Evolutionary conservation across 2,888 invertebrate species (phyloP).

Genomic region (Cheilosia soror): DNA sequence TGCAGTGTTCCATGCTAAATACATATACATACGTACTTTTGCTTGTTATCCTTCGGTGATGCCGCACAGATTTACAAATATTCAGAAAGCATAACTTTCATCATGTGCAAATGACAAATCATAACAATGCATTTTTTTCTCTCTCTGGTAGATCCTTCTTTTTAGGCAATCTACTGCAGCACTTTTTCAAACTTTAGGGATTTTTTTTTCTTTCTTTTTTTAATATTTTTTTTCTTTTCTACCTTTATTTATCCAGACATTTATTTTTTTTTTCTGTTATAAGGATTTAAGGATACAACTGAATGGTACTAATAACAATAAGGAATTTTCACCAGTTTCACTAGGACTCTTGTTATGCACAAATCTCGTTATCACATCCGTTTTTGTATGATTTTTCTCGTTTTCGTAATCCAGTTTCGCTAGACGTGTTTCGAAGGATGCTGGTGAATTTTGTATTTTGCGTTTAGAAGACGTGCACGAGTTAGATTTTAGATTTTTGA

Average conservation of each 20-base stretch:
- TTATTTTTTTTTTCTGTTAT: conserved; percentile 6
- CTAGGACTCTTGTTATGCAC: conserved; percentile 60
- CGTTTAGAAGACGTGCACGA: neutral
- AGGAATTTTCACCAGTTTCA: conserved; percentile 61
- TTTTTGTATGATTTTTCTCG: conserved; percentile 38
- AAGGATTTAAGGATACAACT: conserved; percentile 15
- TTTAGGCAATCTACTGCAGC: conserved; percentile 40
- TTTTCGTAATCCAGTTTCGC: conserved; percentile 65
- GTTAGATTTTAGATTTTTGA: conserved; percentile 14
- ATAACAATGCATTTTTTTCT: conserved; percentile 58
- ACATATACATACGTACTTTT: conserved; percentile 54
- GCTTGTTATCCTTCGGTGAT: conserved; percentile 71
- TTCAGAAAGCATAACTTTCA: conserved; percentile 58
- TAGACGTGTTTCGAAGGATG: conserved; percentile 17
- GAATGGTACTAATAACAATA: conserved; percentile 2
- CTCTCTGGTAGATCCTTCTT: conserved; percentile 12
- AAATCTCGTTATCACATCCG: conserved; percentile 62
- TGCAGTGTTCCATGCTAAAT: conserved; percentile 56
- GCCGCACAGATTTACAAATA: conserved; percentile 67
- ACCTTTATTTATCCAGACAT: conserved; percentile 34
- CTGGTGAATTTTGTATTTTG: conserved; percentile 1
- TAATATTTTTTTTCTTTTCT: conserved; percentile 1
- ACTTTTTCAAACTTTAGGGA: conserved; percentile 40
- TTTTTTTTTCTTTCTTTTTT: neutral
- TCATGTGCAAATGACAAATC: conserved; percentile 69